These are phyloP conservation scores for Xiphorhynchus elegans DNA, from an alignment of 2,113 vertebrate genomes.

Conservation along the genomic window DNA sequence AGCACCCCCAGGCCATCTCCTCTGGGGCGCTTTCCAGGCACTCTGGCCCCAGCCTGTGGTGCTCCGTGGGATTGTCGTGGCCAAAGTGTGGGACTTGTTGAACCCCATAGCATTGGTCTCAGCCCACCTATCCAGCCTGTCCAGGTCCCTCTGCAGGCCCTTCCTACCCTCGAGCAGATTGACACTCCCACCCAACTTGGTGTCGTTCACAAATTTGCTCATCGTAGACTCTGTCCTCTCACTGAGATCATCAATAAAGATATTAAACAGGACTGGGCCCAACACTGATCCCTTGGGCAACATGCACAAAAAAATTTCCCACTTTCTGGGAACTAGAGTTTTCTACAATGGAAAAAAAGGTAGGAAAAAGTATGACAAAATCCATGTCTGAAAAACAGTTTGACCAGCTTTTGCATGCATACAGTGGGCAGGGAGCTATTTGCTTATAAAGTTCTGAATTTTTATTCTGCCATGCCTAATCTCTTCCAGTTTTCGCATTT, in stretches of 20 bases:
- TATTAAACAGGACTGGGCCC: background rate
- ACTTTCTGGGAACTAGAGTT: background rate
- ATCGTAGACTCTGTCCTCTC: accelerated
- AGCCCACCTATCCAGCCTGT: background rate
- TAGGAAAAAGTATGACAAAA: background rate
- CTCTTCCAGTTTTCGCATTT: background rate
- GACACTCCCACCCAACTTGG: accelerated
- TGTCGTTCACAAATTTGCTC: background rate
- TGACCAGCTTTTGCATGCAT: background rate
- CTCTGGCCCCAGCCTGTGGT: too few species aligned
- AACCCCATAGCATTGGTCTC: accelerated
- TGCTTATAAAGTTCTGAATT: background rate
- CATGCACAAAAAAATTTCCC: background rate
- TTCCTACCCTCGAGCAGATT: background rate
- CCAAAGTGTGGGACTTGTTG: background rate
- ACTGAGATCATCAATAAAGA: background rate
- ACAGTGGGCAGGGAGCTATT: background rate
- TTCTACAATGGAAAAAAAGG: background rate
- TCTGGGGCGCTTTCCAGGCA: too few species aligned
- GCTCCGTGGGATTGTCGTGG: too few species aligned
- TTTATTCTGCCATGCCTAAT: background rate
- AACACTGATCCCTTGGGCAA: accelerated
- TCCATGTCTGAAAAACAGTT: background rate
- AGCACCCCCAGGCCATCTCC: background rate
- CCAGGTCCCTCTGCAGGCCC: background rate